These are phyloP conservation scores for Tethea ocularis DNA, from an alignment of 2,888 invertebrate species.

Conservation along the genomic window DNA sequence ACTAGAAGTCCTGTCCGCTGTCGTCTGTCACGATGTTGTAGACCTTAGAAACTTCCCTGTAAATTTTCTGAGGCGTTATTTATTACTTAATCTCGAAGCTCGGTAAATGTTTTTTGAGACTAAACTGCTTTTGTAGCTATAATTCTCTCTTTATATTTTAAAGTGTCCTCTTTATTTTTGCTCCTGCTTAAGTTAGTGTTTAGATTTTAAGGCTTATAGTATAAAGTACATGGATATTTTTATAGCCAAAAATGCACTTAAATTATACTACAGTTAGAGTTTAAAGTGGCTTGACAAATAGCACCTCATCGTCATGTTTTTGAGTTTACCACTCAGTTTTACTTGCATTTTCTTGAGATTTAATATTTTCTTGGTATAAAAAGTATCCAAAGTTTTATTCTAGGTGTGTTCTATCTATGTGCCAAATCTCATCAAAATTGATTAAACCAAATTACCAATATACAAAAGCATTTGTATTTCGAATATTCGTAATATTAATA, in stretches of 20 bases:
- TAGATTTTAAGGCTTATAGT: not conserved
- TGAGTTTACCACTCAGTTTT: too few relatives aligned
- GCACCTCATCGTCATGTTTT: not conserved
- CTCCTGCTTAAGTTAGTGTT: not conserved
- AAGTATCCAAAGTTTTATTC: too few relatives aligned
- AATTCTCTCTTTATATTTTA: conserved; percentile 57
- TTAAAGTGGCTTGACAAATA: not conserved
- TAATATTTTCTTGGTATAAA: too few relatives aligned
- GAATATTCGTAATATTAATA: too few relatives aligned
- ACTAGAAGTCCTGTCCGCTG: conserved; percentile 35
- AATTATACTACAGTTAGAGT: not conserved
- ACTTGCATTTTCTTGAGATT: too few relatives aligned
- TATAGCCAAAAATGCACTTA: not conserved
- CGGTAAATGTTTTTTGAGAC: conserved; percentile 72
- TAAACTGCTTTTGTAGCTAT: conserved; percentile 47
- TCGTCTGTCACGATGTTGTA: conserved; percentile 43
- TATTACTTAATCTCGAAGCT: conserved; percentile 79
- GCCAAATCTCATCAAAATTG: too few relatives aligned
- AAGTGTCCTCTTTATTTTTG: conserved; percentile 25
- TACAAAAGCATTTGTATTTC: too few relatives aligned
- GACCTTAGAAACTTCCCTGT: conserved; percentile 70
- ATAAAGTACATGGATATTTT: not conserved
- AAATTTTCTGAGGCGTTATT: conserved; percentile 77
- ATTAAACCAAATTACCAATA: too few relatives aligned
- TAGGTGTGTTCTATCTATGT: too few relatives aligned